Evolutionary conservation across 2,113 vertebrate genomes (phyloP).

Genomic region (Plotosus lineatus): DNA sequence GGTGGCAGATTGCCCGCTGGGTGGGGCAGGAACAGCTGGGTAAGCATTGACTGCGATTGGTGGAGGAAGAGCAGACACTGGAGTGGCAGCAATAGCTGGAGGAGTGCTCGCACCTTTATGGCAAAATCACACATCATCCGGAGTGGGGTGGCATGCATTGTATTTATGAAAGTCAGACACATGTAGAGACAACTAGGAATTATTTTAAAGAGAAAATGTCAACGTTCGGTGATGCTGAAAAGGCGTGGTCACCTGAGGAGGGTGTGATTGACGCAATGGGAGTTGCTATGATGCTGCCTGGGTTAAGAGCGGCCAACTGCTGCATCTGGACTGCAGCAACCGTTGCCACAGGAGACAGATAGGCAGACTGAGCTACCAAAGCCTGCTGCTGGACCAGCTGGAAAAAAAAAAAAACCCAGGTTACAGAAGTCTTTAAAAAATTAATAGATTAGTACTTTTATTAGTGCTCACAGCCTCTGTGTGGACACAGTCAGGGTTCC

Average conservation of each 20-base stretch:
- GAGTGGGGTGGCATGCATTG: background rate
- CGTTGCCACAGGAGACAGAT: constrained; percentile 92
- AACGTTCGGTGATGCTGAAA: constrained; percentile 14
- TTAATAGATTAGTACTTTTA: too few relatives aligned
- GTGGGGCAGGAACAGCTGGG: constrained; percentile 76
- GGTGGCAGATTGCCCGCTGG: constrained; percentile 80
- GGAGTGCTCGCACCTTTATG: constrained; percentile 84
- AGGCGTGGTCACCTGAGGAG: constrained; percentile 81
- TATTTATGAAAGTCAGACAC: background rate
- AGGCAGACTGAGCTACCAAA: constrained; percentile 91
- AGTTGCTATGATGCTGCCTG: constrained; percentile 87
- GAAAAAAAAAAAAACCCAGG: background rate
- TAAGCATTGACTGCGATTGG: constrained; percentile 83
- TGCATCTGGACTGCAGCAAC: constrained; percentile 94
- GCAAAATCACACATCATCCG: background rate
- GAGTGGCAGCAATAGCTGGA: constrained; percentile 83
- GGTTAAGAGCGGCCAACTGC: constrained; percentile 90
- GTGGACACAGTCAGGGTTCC: too few relatives aligned
- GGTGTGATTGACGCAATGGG: constrained; percentile 89
- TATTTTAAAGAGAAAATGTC: background rate
- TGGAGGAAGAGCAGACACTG: constrained; percentile 81
- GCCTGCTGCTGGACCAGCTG: constrained; percentile 96
- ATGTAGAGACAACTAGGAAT: background rate
- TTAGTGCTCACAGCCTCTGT: too few relatives aligned
- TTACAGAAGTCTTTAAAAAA: background rate